phyloP scores from a whole-genome alignment of 2,888 invertebrate species.

The Thera britannica region DNA sequence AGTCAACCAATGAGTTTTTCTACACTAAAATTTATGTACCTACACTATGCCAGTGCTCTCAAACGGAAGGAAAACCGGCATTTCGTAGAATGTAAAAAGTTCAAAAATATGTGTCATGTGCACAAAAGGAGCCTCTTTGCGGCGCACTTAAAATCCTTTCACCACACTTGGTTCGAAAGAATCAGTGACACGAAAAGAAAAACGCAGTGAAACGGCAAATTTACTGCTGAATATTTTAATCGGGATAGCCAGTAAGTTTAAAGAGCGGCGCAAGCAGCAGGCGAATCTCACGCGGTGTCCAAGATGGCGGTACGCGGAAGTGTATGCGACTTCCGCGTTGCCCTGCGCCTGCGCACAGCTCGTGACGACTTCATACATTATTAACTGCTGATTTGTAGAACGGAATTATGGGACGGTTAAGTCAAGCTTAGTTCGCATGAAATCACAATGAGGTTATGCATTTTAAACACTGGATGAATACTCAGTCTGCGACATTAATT shows the following conservation, averaged over 20 bases:
- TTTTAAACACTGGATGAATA: slow-evolving; percentile 11
- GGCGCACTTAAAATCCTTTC: too few relatives aligned
- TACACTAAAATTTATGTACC: too few relatives aligned
- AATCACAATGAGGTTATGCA: slow-evolving; percentile 18
- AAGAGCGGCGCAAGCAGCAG: slow-evolving; percentile 36
- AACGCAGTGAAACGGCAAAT: slow-evolving; percentile 14
- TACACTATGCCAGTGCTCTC: too few relatives aligned
- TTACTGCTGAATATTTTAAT: slow-evolving; percentile 15
- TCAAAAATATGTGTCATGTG: too few relatives aligned
- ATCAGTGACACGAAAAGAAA: too few relatives aligned
- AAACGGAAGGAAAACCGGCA: too few relatives aligned
- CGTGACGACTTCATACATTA: slow-evolving; percentile 76
- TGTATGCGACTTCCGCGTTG: slow-evolving; percentile 79
- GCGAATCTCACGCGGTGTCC: slow-evolving; percentile 75
- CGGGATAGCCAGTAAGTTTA: slow-evolving; percentile 26
- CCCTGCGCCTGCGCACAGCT: slow-evolving; percentile 69
- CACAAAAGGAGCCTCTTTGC: too few relatives aligned
- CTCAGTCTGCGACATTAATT: slow-evolving; percentile 14
- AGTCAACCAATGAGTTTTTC: too few relatives aligned
- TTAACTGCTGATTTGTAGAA: slow-evolving; percentile 58
- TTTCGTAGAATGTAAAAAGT: too few relatives aligned
- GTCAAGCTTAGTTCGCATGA: slow-evolving; percentile 33
- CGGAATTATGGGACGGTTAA: slow-evolving; percentile 58
- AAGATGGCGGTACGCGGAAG: slow-evolving; percentile 84
- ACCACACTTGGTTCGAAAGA: too few relatives aligned